Conservation (phyloP, 2,797 vertebrate species). For the Crossoptilon crossoptilon region DNA sequence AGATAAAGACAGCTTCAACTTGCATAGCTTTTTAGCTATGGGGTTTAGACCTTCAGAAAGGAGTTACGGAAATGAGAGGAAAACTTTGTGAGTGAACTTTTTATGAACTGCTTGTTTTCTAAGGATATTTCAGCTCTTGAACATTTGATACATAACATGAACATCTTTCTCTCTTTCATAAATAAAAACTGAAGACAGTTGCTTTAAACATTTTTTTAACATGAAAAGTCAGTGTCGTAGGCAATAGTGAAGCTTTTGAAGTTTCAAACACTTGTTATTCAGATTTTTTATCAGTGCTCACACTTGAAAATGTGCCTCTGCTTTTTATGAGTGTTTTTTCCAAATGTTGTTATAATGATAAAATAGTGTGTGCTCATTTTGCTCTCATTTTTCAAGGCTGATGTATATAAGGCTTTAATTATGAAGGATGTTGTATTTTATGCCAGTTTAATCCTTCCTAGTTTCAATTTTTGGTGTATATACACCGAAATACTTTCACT, state of each 20-base stretch:
- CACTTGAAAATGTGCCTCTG: slow-evolving; percentile 1
- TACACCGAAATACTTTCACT: background rate
- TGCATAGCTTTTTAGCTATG: background rate
- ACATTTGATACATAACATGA: slow-evolving; percentile 33
- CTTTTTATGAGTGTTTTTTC: slow-evolving; percentile 48
- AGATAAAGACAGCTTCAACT: background rate
- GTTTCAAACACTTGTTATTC: slow-evolving; percentile 56
- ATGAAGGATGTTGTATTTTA: background rate
- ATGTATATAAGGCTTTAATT: slow-evolving; percentile 44
- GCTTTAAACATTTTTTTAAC: slow-evolving; percentile 60
- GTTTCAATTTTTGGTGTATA: slow-evolving; percentile 4
- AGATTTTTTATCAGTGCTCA: slow-evolving; percentile 64
- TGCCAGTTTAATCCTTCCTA: background rate
- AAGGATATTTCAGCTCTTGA: slow-evolving; percentile 36
- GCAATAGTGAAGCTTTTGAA: slow-evolving; percentile 46
- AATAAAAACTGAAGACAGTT: slow-evolving; percentile 63
- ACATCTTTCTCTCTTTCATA: slow-evolving; percentile 30
- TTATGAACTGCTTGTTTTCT: slow-evolving; percentile 41
- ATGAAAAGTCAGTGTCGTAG: slow-evolving; percentile 53
- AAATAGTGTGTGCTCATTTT: slow-evolving; percentile 40
- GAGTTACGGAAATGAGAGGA: background rate
- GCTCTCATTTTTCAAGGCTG: slow-evolving; percentile 35
- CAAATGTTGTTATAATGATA: slow-evolving; percentile 46
- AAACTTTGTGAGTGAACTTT: slow-evolving; percentile 51
- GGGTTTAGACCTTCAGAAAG: slow-evolving; percentile 17